phyloP scores from a whole-genome alignment of 2,888 invertebrate genomes.

The Dromius quadrimaculatus region DNA sequence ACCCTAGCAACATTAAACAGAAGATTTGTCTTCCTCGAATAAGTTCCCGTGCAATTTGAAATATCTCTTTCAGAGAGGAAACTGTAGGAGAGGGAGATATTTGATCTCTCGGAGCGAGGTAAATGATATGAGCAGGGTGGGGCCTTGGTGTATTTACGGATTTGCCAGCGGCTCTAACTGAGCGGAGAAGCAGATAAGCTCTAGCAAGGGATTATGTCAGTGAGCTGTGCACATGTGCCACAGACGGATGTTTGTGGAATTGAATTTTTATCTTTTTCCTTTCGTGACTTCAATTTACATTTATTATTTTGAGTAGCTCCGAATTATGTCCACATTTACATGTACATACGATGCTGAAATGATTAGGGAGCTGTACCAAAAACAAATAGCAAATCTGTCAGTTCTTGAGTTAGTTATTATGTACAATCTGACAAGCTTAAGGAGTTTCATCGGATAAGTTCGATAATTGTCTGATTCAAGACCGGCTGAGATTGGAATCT shows the following conservation, averaged over 20 bases:
- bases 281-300: constrained; percentile 27
- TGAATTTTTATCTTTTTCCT: constrained; percentile 37
- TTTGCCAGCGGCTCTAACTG: constrained; percentile 23
- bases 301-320: constrained; percentile 9
- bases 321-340: neutral
- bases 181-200: constrained; percentile 35
- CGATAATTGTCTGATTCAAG: too few species aligned
- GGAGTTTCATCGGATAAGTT: too few species aligned
- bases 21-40: constrained; percentile 41
- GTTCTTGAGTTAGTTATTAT: too few species aligned
- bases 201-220: constrained; percentile 25
- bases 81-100: neutral
- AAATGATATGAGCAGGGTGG: constrained; percentile 30
- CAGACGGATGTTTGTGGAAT: constrained; percentile 34
- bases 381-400: too few species aligned
- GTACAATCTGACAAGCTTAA: too few species aligned
- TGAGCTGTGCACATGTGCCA: constrained; percentile 9
- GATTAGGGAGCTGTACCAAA: too few species aligned
- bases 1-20: constrained; percentile 34
- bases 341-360: too few species aligned
- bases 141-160: neutral
- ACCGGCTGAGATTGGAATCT: too few species aligned
- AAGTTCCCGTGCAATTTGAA: constrained; percentile 43
- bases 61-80: constrained; percentile 26
- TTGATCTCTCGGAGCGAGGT: constrained; percentile 24